Evolutionary conservation across 2,888 invertebrate genomes (phyloP).

Genomic region (Agrochola lychnidis): DNA sequence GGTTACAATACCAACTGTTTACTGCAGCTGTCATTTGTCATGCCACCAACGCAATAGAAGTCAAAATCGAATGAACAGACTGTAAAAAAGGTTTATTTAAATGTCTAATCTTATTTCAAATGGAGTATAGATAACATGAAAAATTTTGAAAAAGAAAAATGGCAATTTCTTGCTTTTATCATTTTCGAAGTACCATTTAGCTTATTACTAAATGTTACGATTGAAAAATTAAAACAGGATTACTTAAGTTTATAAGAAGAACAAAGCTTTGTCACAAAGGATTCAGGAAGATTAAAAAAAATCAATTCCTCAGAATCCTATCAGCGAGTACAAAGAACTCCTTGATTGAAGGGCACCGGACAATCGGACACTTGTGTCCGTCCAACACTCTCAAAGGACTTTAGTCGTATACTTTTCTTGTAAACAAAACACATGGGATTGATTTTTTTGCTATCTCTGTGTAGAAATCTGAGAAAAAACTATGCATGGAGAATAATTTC

Average conservation of each 20-base stretch:
- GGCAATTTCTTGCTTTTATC: too few species aligned
- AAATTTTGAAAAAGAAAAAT: too few species aligned
- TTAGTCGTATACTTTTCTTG: conserved; percentile 13
- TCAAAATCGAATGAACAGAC: too few species aligned
- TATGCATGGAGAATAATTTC: neutral
- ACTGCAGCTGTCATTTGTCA: too few species aligned
- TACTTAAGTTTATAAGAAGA: neutral
- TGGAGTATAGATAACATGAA: too few species aligned
- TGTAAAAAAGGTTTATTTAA: too few species aligned
- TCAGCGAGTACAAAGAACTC: conserved; percentile 47
- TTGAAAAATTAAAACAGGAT: neutral
- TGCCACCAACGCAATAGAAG: too few species aligned
- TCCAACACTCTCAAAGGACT: conserved; percentile 19
- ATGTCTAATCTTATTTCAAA: too few species aligned
- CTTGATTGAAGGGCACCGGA: conserved; percentile 43
- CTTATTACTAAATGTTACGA: neutral
- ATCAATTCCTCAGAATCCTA: conserved; percentile 26
- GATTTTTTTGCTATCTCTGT: neutral
- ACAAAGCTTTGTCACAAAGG: neutral
- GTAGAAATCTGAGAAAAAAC: neutral
- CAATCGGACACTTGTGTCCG: conserved; percentile 43
- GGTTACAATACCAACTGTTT: too few species aligned
- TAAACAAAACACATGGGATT: conserved; percentile 26
- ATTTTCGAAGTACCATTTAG: neutral
- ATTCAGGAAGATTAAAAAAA: conserved; percentile 6